These are phyloP conservation scores for Eublepharis macularius DNA, from an alignment of 2,113 vertebrate genomes.

Conservation along the genomic window DNA sequence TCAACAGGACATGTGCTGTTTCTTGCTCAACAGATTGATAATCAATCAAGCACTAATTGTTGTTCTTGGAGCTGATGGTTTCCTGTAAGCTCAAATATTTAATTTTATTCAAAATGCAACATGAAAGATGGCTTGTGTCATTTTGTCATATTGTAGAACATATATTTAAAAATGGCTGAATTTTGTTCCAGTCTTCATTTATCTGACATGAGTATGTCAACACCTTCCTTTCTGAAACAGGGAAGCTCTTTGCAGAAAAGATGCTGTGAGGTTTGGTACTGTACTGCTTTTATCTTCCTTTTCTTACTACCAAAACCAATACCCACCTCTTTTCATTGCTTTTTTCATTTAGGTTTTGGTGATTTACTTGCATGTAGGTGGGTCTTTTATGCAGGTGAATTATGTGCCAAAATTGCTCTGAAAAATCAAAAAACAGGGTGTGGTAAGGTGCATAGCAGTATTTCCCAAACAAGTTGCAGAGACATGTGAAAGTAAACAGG, in stretches of 20 bases:
- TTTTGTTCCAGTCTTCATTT: background rate
- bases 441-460: too few relatives aligned
- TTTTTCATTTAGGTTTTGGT: too few relatives aligned
- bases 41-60: background rate
- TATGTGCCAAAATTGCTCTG: too few relatives aligned
- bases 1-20: background rate
- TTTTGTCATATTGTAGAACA: background rate
- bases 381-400: too few relatives aligned
- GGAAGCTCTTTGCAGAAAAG: background rate
- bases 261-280: background rate
- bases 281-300: too few relatives aligned
- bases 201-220: background rate
- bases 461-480: too few relatives aligned
- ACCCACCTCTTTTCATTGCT: too few relatives aligned
- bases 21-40: background rate
- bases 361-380: too few relatives aligned
- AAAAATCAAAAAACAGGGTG: too few relatives aligned
- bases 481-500: too few relatives aligned
- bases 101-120: background rate
- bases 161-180: background rate
- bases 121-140: background rate
- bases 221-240: background rate
- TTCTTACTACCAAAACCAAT: too few relatives aligned
- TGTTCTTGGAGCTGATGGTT: background rate
- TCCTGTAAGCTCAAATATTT: background rate